Evolutionary conservation across 30 jellyfish, hydroid and myxozoan species (phyloP), one percentile per base, ranked within the genome.

Genomic region (Hydractinia symbiolongicarpus): DNA sequence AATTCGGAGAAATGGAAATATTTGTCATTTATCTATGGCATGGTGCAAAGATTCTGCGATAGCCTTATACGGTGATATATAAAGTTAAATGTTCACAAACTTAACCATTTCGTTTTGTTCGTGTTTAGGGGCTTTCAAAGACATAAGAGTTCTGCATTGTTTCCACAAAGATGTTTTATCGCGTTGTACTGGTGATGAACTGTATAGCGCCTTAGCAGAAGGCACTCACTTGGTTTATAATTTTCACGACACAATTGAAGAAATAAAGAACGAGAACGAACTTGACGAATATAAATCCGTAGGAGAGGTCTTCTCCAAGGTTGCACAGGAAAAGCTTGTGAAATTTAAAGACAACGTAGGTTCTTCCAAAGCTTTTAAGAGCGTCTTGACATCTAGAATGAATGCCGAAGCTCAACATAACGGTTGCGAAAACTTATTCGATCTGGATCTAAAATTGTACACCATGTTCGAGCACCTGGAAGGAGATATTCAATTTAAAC

Each of bases 291-390:
- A 72, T 15, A 17, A 30, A 72, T 72, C 81, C 9, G 81, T 72
- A 72, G 81, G 81, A 15, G 81, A 72, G 9, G 30, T n/a, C n/a
- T 55, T 72, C 19, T 40, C 30, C 62, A 52, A 72, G 1, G n/a
- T 7, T 30, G 30, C 50, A 17, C n/a, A 72, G 50, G 9, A 10
- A 72, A 72, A 72, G n/a, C 50, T 72, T 15, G 19, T n/a, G 44
- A 58, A 72, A 53, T 72, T 17, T 72, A 5, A 40, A 7, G 49
- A 15, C n/a, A 58, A 72, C n/a, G 4, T 9, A 8, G 73, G 50
- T 0, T 72, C 50, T 44, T 53, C 17, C 44, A 10, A 44, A 15
- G 66, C 53, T 10, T 72, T 72, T 7, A 72, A 17, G 62, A 72
- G 81, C 53, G 81, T 72, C 62, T 72, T 72, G 9, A 52, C 53